Base-by-base conservation (phyloP, 2,113 vertebrate species). In the Tamias sibiricus region DNA sequence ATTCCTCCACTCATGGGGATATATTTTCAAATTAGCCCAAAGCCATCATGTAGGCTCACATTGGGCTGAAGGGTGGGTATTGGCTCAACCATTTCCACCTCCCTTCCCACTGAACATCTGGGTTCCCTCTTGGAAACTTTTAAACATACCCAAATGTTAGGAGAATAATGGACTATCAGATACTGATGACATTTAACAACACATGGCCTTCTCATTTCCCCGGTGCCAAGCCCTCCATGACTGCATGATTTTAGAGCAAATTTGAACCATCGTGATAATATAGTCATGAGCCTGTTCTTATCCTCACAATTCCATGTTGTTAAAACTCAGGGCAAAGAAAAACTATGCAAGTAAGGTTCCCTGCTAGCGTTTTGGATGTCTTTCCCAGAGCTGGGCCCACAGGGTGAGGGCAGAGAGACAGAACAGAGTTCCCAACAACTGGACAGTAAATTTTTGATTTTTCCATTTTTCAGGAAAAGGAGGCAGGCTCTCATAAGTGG, bases 241-340 rank as follows among this genome's bases (percentile, higher is more conserved):
- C 77, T 28, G 49, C 2, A 1, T 14, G 2, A 62, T 74, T 64
- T 54, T 14, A 0, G 81, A 66, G 62, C 1, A 17, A 24, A 6
- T 6, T 32, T 0, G 0, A 72, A 52, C 17, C 81, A 20, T 6
- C 2, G 0, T 0, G 6, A 71, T 8, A 2, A n/a, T 24, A 7
- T 2, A 4, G 7, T 49, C 24, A 1, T 4, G 35, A 57, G 17
- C 6, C 0, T 3, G 5, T 22, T n/a, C 28, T 3, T 6, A 2
- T 19, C 8, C 44, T 81, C 44, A 64, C n/a, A 44, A 0, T 35
- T 54, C 85, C 2, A 5, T 1, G 10, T 22, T n/a, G 14, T 62
- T 37, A 54, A 42, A 80, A 52, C 57, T 40, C 79, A 8, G 74
- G 2, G 30, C 22, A n/a, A 32, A 83, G 75, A 42, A 44, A 74